A percentile compares a stretch with the other conserved stretches of the same genome.
Conservation (phyloP, 2,888 invertebrate species). For the Abscondita cerata region DNA sequence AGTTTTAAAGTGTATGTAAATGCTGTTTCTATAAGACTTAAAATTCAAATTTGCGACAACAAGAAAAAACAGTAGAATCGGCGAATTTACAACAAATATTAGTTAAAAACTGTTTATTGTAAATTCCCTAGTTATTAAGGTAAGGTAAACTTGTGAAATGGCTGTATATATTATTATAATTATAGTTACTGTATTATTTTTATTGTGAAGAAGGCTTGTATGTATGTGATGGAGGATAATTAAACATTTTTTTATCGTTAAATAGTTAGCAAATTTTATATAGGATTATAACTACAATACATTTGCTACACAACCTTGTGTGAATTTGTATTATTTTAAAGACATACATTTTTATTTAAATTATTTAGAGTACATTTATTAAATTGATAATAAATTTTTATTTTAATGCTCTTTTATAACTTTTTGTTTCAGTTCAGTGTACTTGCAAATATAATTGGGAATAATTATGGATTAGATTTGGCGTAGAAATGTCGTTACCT, state of each 20-base stretch:
- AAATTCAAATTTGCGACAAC: not conserved
- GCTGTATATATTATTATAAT: constrained; percentile 16
- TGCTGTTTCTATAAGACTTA: constrained; percentile 6
- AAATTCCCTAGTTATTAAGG: constrained; percentile 1
- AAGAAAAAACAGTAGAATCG: not conserved
- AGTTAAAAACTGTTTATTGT: constrained; percentile 3
- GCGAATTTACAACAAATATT: constrained; percentile 9
- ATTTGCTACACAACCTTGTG: constrained; percentile 4
- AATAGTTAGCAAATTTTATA: constrained; percentile 30
- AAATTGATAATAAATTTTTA: constrained; percentile 9
- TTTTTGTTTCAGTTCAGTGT: constrained; percentile 3
- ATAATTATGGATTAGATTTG: no score
- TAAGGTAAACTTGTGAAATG: constrained; percentile 5
- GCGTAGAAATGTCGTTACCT: no score
- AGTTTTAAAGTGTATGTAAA: constrained; percentile 17
- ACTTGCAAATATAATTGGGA: no score
- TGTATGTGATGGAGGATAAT: constrained; percentile 34
- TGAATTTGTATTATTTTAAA: constrained; percentile 18
- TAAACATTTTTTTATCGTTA: constrained; percentile 35
- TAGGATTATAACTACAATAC: constrained; percentile 15
- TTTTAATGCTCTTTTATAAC: constrained; percentile 1
- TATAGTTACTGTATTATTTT: constrained; percentile 22
- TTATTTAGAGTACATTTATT: constrained; percentile 10
- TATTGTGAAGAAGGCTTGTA: constrained; percentile 27
- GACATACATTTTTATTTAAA: constrained; percentile 20